Conservation (phyloP, 2,797 vertebrate species). For the Lerista edwardsae region DNA sequence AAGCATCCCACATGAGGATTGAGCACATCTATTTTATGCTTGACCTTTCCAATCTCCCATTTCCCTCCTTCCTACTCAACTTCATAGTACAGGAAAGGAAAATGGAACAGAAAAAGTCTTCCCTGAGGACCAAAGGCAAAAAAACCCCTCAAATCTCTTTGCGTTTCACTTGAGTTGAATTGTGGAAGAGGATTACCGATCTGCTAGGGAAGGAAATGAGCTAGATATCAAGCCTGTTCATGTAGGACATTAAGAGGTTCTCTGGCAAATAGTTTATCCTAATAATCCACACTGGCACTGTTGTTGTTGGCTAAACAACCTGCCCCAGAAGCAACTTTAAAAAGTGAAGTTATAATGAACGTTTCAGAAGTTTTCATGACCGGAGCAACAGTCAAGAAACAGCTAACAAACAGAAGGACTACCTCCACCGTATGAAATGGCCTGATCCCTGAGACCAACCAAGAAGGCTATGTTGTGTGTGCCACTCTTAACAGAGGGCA, state of each 20-base stretch:
- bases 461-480: too few species aligned
- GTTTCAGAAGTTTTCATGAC: constrained; percentile 17
- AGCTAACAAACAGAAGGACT: too few species aligned
- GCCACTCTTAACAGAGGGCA: too few species aligned
- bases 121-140: constrained; percentile 35
- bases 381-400: too few species aligned
- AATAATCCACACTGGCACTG: constrained; percentile 51
- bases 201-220: constrained; percentile 48
- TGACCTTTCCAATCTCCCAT: constrained; percentile 45
- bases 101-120: constrained; percentile 35
- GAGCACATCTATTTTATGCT: constrained; percentile 22
- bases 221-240: constrained; percentile 13
- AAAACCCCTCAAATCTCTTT: constrained; percentile 28
- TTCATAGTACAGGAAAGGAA: constrained; percentile 24
- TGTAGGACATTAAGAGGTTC: constrained; percentile 32
- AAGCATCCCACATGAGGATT: constrained; percentile 34
- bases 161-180: constrained; percentile 19
- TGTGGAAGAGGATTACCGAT: constrained; percentile 51
- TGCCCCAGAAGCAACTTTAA: constrained; percentile 28
- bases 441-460: too few species aligned
- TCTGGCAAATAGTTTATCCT: neutral
- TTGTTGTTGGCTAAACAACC: constrained; percentile 14
- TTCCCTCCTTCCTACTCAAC: constrained; percentile 33
- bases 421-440: too few species aligned
- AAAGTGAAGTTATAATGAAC: constrained; percentile 29